Base-by-base conservation (phyloP, 2,797 vertebrate species). In the Notoglanidium macrostoma region DNA sequence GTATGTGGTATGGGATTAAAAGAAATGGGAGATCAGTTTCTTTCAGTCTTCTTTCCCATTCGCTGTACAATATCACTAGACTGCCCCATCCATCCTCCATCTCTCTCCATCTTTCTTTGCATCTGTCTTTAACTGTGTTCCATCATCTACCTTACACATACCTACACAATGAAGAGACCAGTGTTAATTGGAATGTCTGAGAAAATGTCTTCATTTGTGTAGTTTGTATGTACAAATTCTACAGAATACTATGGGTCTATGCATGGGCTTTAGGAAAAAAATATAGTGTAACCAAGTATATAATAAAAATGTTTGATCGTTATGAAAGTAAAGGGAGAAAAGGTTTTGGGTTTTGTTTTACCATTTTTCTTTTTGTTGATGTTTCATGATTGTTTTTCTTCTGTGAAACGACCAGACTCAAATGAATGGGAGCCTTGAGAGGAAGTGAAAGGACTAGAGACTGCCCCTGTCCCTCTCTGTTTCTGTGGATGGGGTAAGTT, bases 401-500 rank as follows among this genome's bases (percentile, higher is more conserved):
- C 93, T 95, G 94, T 94, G 93, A 94, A 95, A 93, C 90, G 92
- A 92, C 92, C 94, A 94, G 94, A 94, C 91, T 94, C 93, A 90
- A 93, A 93, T 94, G 94, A 94, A 89, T 89, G 72, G 89, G 89
- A 89, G 88, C 87, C 87, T 73, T 68, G 86, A 93, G 93, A 93
- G 92, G 94, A 92, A 94, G 92, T 92, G 92, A 91, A 94, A 91
- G 94, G 93, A 94, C 94, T 94, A 95, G 94, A 93, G 92, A 93
- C 94, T 93, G 92, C 92, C 93, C 88, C 87, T 84, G 84, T 84
- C 83, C 86, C 87, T 70, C 89, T 88, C 70, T 72, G 88, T 89
- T 92, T 94, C 94, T 94, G 90, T 94, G 94, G 92, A 95, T 92
- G 87, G 95, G 95, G 94, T 95, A 95, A 95, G 95, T 95, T 90